These are phyloP conservation scores for Oedothorax gibbosus DNA, from an alignment of 1,140 invertebrate species.

Conservation along the genomic window DNA sequence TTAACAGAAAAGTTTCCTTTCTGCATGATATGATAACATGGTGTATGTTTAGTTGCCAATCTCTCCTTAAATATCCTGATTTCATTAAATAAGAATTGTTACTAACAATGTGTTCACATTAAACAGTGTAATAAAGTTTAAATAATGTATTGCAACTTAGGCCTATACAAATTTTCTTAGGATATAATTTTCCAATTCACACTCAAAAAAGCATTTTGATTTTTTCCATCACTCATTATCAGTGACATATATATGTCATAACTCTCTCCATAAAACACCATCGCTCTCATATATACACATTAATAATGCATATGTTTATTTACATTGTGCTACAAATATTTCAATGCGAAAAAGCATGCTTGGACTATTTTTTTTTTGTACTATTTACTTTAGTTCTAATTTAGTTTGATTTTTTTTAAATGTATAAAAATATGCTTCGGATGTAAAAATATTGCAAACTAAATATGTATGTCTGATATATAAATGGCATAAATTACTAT, in stretches of 20 bases:
- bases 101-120: constrained; percentile 4
- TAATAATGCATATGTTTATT: constrained; percentile 54
- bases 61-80: background rate
- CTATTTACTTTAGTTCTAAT: constrained; percentile 20
- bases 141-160: constrained; percentile 58
- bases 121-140: constrained; percentile 14
- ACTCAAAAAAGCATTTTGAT: constrained; percentile 45
- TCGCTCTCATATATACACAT: constrained; percentile 53
- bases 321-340: constrained; percentile 55
- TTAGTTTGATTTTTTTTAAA: constrained; percentile 5
- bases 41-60: background rate
- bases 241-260: constrained; percentile 56
- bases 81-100: background rate
- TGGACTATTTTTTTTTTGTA: constrained; percentile 26
- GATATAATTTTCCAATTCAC: background rate
- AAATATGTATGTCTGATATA: background rate
- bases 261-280: constrained; percentile 6
- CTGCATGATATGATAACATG: background rate
- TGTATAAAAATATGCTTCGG: constrained; percentile 30
- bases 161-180: constrained; percentile 49
- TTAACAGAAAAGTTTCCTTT: background rate
- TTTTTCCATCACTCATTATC: constrained; percentile 46
- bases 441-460: constrained; percentile 21
- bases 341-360: constrained; percentile 30
- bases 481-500: background rate